These are phyloP conservation scores for Entomobrya multifasciata DNA, from an alignment of 2,888 invertebrate species.

Conservation along the genomic window DNA sequence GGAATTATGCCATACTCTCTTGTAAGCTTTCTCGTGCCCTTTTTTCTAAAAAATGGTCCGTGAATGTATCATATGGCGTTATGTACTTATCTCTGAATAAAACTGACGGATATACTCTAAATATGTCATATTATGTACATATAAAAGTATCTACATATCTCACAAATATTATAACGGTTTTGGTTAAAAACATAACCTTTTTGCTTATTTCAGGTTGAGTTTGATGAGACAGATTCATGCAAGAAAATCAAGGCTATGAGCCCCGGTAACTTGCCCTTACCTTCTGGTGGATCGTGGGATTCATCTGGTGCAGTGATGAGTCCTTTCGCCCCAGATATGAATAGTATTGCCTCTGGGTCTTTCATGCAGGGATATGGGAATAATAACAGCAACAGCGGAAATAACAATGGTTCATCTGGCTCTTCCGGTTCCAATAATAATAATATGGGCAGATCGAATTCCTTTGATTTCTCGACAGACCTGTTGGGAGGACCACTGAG, in stretches of 20 bases:
- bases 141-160: no score
- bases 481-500: conserved; percentile 86
- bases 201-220: conserved; percentile 80
- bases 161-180: no score
- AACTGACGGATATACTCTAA: neutral
- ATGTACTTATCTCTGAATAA: neutral
- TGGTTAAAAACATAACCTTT: neutral
- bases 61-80: neutral
- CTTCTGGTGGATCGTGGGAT: conserved; percentile 84
- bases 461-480: conserved; percentile 80
- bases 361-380: conserved; percentile 83
- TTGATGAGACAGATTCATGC: conserved; percentile 76
- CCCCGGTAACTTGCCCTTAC: conserved; percentile 76
- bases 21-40: neutral
- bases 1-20: neutral
- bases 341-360: conserved; percentile 85
- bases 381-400: conserved; percentile 82
- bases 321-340: conserved; percentile 96
- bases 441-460: conserved; percentile 80
- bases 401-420: conserved; percentile 81
- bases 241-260: conserved; percentile 75
- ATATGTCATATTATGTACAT: no score
- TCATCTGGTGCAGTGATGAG: conserved; percentile 90
- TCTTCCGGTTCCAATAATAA: conserved; percentile 58
- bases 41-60: neutral